Evolutionary conservation across 2,888 invertebrate species (phyloP).

Genomic region (Limnephilus marmoratus): DNA sequence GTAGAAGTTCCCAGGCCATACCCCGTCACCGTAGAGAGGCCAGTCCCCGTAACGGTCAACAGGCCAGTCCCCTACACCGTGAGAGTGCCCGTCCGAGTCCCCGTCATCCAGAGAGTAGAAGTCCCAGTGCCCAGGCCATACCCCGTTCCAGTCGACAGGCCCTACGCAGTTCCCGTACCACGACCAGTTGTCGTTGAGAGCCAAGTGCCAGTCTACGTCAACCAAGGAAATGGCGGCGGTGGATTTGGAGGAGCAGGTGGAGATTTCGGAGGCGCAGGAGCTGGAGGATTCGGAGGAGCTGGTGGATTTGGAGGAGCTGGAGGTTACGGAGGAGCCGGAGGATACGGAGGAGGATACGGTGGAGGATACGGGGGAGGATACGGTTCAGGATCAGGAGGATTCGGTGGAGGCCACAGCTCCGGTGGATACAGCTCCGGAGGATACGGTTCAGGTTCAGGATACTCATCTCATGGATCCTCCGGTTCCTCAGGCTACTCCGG

Average conservation of each 20-base stretch:
- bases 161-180: slow-evolving; percentile 74
- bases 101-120: slow-evolving; percentile 63
- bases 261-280: slow-evolving; percentile 10
- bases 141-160: slow-evolving; percentile 75
- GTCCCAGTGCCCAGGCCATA: slow-evolving; percentile 70
- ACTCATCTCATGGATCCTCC: slow-evolving; percentile 19
- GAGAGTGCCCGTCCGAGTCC: slow-evolving; percentile 60
- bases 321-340: neutral
- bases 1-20: slow-evolving; percentile 72
- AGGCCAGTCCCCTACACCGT: slow-evolving; percentile 64
- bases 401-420: slow-evolving; percentile 1
- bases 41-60: slow-evolving; percentile 61
- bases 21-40: slow-evolving; percentile 59
- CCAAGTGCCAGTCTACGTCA: slow-evolving; percentile 71
- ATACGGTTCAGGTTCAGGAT: slow-evolving; percentile 28
- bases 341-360: slow-evolving; percentile 36
- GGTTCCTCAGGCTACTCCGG: neutral
- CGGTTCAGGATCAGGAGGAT: slow-evolving; percentile 67
- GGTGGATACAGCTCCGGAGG: slow-evolving; percentile 28
- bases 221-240: slow-evolving; percentile 40
- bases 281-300: neutral
- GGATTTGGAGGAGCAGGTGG: slow-evolving; percentile 66
- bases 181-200: slow-evolving; percentile 70
- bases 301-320: slow-evolving; percentile 10
- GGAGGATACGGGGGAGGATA: slow-evolving; percentile 18